phyloP scores from a whole-genome alignment of 2,888 invertebrate genomes.

The Volucella inflata region DNA sequence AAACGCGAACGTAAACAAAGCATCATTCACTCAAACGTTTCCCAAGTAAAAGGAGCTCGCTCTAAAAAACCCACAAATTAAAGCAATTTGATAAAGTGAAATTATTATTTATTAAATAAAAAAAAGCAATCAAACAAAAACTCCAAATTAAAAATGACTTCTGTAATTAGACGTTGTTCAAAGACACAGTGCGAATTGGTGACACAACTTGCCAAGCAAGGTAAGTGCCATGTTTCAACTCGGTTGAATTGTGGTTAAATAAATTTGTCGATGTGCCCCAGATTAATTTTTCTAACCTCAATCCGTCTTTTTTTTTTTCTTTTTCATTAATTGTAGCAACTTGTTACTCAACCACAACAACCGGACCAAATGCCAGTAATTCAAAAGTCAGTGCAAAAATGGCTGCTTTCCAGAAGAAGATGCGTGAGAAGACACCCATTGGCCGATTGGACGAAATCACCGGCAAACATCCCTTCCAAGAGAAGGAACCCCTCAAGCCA shows the following conservation, averaged over 20 bases:
- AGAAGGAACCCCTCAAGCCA: slow-evolving; percentile 92
- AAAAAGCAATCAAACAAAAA: background rate
- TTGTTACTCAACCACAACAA: slow-evolving; percentile 64
- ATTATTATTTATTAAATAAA: slow-evolving; percentile 8
- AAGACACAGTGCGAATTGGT: slow-evolving; percentile 62
- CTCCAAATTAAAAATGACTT: slow-evolving; percentile 45
- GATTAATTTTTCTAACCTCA: slow-evolving; percentile 58
- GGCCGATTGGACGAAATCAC: slow-evolving; percentile 91
- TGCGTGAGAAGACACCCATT: slow-evolving; percentile 88
- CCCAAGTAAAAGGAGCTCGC: slow-evolving; percentile 22
- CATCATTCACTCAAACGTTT: slow-evolving; percentile 54
- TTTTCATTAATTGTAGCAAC: slow-evolving; percentile 43
- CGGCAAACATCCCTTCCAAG: slow-evolving; percentile 89
- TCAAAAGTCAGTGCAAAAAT: slow-evolving; percentile 84
- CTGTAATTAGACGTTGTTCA: slow-evolving; percentile 50
- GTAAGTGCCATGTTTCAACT: slow-evolving; percentile 21
- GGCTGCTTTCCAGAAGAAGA: slow-evolving; percentile 89
- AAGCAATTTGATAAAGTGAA: background rate
- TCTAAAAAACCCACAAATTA: background rate
- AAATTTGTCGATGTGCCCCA: background rate
- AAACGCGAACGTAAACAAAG: slow-evolving; percentile 60
- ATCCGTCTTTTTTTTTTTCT: slow-evolving; percentile 4
- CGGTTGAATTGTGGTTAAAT: slow-evolving; percentile 52
- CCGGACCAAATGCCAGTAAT: slow-evolving; percentile 31
- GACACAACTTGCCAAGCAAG: slow-evolving; percentile 65